A percentile compares a stretch with the other conserved stretches of the same genome.
Conservation (phyloP, 1,140 invertebrate species). For the Andrena cerasifolii region DNA sequence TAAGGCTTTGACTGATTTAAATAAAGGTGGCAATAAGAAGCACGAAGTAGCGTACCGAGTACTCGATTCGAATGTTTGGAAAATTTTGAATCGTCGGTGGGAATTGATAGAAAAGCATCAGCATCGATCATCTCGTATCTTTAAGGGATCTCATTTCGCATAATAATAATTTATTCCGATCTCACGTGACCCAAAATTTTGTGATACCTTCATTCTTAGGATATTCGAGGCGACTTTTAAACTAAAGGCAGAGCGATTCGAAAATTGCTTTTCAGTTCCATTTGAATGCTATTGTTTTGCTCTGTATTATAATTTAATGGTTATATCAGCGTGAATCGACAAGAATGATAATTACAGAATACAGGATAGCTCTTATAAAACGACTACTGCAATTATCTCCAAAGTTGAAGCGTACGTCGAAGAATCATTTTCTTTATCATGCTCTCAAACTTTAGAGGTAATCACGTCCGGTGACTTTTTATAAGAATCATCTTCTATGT, state of each 20-base stretch:
- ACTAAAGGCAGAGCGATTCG: no score
- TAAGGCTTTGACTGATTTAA: background rate
- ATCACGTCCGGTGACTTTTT: background rate
- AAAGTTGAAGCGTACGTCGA: background rate
- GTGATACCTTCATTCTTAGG: background rate
- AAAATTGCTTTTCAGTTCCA: background rate
- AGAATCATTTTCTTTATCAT: no score
- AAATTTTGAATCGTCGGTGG: background rate
- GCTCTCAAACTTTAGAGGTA: background rate
- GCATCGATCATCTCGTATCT: background rate
- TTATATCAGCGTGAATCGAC: background rate
- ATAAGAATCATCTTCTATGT: background rate
- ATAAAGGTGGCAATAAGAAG: background rate
- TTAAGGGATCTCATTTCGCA: background rate
- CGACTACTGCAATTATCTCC: background rate
- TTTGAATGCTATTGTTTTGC: background rate
- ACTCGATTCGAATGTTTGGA: background rate
- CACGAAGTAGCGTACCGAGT: background rate
- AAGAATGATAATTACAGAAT: background rate
- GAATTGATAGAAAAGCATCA: background rate
- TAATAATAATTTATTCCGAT: constrained; percentile 1
- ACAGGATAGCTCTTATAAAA: background rate
- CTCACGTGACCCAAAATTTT: background rate
- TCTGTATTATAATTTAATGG: background rate
- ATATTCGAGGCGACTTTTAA: background rate